A percentile compares a stretch with the other conserved stretches of the same genome.
phyloP scores from a whole-genome alignment of 1,140 invertebrate genomes.

The Mylabris phalerata region DNA sequence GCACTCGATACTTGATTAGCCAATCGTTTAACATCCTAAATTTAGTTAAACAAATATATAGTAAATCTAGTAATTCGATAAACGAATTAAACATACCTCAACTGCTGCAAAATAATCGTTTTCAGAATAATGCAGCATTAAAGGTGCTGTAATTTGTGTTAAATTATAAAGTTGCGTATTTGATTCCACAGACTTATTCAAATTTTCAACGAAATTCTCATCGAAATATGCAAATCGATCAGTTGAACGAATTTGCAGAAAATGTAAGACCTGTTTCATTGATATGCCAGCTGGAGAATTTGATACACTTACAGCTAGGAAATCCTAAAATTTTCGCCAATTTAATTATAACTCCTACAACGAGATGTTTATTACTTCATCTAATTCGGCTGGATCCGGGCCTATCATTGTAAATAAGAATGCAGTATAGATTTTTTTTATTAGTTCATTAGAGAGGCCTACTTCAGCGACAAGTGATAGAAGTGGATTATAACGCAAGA shows the following conservation, averaged over 20 bases:
- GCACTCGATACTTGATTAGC: not conserved
- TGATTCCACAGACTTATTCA: not conserved
- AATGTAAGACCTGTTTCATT: not conserved
- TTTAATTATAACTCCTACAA: not conserved
- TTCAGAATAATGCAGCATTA: conserved; percentile 1
- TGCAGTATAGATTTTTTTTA: no score
- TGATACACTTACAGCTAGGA: not conserved
- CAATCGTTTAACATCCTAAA: not conserved
- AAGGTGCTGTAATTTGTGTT: conserved; percentile 2
- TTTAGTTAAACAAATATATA: not conserved
- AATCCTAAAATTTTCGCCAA: not conserved
- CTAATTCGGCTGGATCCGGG: no score
- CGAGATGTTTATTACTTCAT: no score
- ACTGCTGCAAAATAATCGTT: not conserved
- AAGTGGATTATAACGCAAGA: no score
- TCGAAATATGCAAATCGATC: not conserved
- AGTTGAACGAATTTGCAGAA: not conserved
- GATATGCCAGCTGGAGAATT: not conserved
- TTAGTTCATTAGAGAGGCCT: no score
- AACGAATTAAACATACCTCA: not conserved
- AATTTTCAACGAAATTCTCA: not conserved
- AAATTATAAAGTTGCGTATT: not conserved
- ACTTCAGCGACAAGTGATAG: no score
- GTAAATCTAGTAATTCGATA: not conserved
- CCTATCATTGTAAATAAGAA: no score